These are phyloP conservation scores for Tiliqua scincoides DNA, from an alignment of 2,113 vertebrate species.

Conservation along the genomic window DNA sequence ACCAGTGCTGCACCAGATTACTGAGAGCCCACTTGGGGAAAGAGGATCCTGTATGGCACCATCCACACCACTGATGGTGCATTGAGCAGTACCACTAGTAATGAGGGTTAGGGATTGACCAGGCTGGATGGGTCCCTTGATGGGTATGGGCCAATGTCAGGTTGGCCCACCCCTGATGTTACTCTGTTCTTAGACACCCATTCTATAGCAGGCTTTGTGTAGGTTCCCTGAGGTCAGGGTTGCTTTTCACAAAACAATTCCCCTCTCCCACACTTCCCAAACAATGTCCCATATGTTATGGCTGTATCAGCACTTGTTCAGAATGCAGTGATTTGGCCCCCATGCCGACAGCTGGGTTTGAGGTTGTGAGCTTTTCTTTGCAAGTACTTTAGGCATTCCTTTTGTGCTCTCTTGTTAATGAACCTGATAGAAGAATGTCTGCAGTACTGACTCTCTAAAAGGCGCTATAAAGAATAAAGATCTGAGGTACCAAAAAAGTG, in stretches of 20 bases:
- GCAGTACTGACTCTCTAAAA: constrained; percentile 2
- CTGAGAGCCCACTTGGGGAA: no score
- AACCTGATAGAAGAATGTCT: constrained; percentile 4
- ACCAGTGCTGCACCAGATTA: no score
- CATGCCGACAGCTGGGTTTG: background rate
- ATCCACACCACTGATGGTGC: no score
- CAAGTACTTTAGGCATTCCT: background rate
- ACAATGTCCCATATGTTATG: background rate
- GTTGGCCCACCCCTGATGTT: no score
- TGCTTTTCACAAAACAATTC: background rate
- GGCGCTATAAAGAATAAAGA: background rate
- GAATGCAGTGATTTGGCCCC: background rate
- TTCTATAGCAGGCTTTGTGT: background rate
- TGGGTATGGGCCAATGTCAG: no score
- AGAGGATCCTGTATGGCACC: no score
- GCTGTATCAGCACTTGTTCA: background rate
- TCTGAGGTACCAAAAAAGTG: constrained; percentile 26
- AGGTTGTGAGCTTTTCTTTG: background rate
- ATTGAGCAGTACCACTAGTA: no score
- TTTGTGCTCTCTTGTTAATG: background rate
- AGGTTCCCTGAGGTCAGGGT: background rate
- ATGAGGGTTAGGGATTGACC: no score
- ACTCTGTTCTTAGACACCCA: no score
- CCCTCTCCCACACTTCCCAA: background rate
- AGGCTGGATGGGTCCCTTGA: no score